These are phyloP conservation scores for Ferrisia virgata DNA, from an alignment of 2,888 invertebrate species.

Conservation along the genomic window DNA sequence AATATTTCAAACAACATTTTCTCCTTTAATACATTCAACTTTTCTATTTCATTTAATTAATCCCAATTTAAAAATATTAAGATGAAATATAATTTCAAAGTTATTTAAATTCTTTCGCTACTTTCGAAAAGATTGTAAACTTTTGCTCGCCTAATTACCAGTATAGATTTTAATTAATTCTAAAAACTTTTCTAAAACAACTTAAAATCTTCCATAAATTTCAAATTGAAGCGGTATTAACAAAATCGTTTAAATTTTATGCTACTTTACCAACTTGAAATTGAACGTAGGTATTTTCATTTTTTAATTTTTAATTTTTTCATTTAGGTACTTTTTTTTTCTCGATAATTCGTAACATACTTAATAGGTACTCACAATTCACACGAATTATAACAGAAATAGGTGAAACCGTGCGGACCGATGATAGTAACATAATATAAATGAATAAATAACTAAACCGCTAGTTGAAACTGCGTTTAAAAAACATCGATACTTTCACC, in stretches of 20 bases:
- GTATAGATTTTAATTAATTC: conserved; percentile 23
- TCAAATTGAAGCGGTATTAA: not conserved
- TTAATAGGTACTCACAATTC: too few species aligned
- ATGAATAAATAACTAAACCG: too few species aligned
- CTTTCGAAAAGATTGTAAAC: conserved; percentile 7
- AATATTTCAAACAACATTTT: conserved; percentile 8
- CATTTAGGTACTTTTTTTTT: not conserved
- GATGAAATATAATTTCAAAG: conserved; percentile 4
- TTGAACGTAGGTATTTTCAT: not conserved
- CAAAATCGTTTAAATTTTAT: conserved; percentile 8
- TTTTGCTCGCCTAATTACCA: conserved; percentile 16
- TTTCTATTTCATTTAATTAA: conserved; percentile 23
- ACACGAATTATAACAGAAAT: too few species aligned
- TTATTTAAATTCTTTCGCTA: conserved; percentile 1
- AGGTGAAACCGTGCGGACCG: too few species aligned
- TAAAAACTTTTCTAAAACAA: conserved; percentile 13
- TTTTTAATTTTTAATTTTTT: too few species aligned
- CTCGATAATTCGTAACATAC: not conserved
- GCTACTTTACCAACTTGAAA: not conserved
- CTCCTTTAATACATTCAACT: conserved; percentile 4
- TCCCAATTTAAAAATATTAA: conserved; percentile 14
- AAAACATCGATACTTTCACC: too few species aligned
- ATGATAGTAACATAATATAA: too few species aligned
- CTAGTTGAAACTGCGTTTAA: too few species aligned
- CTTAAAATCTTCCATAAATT: conserved; percentile 25